These are phyloP conservation scores for Epicampocera succincta DNA, from an alignment of 2,888 invertebrate species.

Conservation along the genomic window DNA sequence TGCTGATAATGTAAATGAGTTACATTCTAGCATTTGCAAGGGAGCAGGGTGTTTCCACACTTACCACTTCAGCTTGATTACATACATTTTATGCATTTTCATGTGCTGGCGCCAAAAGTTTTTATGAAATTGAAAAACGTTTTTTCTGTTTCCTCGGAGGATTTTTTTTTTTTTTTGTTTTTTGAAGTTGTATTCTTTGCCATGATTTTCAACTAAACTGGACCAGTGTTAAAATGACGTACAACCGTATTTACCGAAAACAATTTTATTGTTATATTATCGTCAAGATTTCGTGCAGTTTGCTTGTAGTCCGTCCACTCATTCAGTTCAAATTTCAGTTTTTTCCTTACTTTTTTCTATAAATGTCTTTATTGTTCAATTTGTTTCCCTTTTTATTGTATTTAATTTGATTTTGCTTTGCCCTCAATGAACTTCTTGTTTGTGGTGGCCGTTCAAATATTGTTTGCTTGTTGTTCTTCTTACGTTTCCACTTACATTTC, in stretches of 20 bases:
- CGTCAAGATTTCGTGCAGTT: conserved; percentile 6
- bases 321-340: conserved; percentile 27
- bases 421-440: conserved; percentile 35
- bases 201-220: conserved; percentile 18
- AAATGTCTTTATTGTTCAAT: conserved; percentile 20
- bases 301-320: conserved; percentile 4
- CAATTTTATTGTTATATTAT: neutral
- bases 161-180: conserved; percentile 23
- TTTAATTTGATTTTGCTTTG: conserved; percentile 30
- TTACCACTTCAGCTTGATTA: conserved; percentile 56
- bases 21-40: neutral
- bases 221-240: conserved; percentile 12
- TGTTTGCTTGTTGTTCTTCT: conserved; percentile 35
- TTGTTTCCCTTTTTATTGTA: conserved; percentile 52
- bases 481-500: conserved; percentile 25
- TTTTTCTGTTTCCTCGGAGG: neutral
- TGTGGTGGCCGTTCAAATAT: conserved; percentile 24
- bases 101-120: conserved; percentile 74
- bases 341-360: conserved; percentile 15
- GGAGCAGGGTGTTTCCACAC: conserved; percentile 26
- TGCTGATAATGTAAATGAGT: neutral
- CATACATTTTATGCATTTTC: conserved; percentile 55
- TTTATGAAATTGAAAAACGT: conserved; percentile 55
- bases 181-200: neutral
- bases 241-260: neutral